A percentile compares a stretch with the other conserved stretches of the same genome.
phyloP scores from a whole-genome alignment of 2,888 invertebrate species.

The Clusia tigrina region DNA sequence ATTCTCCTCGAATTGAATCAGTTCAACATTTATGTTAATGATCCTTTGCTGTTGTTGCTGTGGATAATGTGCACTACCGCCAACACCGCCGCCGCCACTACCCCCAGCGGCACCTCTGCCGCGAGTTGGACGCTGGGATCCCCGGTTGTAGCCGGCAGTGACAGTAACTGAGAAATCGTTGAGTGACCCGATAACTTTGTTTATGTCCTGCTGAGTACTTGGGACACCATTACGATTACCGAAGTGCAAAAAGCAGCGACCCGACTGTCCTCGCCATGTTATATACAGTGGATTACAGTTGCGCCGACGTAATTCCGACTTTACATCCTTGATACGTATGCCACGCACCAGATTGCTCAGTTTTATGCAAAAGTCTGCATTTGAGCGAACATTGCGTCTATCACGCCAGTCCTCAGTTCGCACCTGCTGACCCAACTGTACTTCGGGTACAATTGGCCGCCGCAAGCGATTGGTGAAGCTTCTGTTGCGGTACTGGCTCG shows the following conservation, averaged over 20 bases:
- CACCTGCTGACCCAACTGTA: too few relatives aligned
- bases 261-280: conserved; percentile 77
- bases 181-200: conserved; percentile 60
- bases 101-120: too few relatives aligned
- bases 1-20: conserved; percentile 55
- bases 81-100: conserved; percentile 40
- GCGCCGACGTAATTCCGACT: conserved; percentile 75
- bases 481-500: conserved; percentile 50
- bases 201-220: conserved; percentile 59
- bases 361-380: conserved; percentile 64
- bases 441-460: too few relatives aligned
- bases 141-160: conserved; percentile 40
- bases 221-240: conserved; percentile 69
- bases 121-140: too few relatives aligned
- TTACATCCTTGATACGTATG: conserved; percentile 78
- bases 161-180: conserved; percentile 59
- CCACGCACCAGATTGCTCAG: conserved; percentile 77
- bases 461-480: conserved; percentile 55
- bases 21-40: conserved; percentile 57
- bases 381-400: conserved; percentile 52
- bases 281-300: conserved; percentile 80
- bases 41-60: conserved; percentile 42
- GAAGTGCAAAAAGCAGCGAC: conserved; percentile 79
- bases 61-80: conserved; percentile 36
- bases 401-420: conserved; percentile 57